Evolutionary conservation across 2,797 vertebrate species (phyloP).

Genomic region (Melanotaenia nigrans): DNA sequence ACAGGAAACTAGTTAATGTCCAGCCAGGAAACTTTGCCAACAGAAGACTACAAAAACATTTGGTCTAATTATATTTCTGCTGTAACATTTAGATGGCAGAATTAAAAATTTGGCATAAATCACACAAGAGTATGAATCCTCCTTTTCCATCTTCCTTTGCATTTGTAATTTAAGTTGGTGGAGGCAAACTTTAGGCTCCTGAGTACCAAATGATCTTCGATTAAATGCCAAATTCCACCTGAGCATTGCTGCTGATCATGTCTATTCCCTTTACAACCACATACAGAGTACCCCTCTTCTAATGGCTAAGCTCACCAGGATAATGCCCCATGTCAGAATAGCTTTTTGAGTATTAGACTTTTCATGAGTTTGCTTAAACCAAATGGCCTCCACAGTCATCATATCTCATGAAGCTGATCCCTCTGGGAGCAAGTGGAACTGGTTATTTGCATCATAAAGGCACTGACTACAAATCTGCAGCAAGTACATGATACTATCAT

Average conservation of each 20-base stretch:
- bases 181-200: background rate
- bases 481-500: conserved; percentile 1
- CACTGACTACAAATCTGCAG: background rate
- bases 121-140: background rate
- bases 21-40: background rate
- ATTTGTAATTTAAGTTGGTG: background rate
- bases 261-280: background rate
- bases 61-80: background rate
- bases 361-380: background rate
- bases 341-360: background rate
- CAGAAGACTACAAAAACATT: background rate
- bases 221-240: background rate
- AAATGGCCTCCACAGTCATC: background rate
- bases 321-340: background rate
- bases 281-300: background rate
- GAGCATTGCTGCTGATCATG: background rate
- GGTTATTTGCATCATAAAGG: conserved; percentile 7
- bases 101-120: background rate
- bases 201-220: background rate
- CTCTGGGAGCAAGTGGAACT: background rate
- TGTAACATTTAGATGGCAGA: background rate
- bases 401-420: background rate
- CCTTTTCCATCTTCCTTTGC: background rate
- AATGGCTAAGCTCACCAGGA: background rate
- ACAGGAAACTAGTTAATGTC: background rate